Evolutionary conservation across 1,140 invertebrate genomes (phyloP).

Genomic region (Zaprionus kolodkinae): DNA sequence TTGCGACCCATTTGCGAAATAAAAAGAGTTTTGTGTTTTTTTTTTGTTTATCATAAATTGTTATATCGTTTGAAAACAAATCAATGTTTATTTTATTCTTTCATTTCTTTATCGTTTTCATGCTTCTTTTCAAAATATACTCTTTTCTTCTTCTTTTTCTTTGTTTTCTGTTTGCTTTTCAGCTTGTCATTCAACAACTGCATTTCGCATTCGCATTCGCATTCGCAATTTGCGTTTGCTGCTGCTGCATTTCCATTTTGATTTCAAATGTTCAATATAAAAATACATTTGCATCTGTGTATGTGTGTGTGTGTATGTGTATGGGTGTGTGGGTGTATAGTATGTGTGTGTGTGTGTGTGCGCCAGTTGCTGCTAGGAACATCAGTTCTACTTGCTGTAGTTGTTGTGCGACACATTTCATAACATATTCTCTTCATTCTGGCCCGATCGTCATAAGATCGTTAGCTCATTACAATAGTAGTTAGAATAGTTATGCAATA

Average conservation of each 20-base stretch:
- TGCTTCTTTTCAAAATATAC: constrained; percentile 23
- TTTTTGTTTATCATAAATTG: constrained; percentile 44
- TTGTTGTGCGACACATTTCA: constrained; percentile 24
- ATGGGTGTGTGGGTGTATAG: constrained; percentile 34
- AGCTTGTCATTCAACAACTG: constrained; percentile 28
- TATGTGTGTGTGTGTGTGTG: constrained; percentile 33
- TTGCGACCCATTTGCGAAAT: constrained; percentile 16
- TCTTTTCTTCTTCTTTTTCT: constrained; percentile 17
- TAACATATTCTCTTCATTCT: constrained; percentile 11
- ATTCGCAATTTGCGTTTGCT: constrained; percentile 11
- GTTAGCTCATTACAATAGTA: constrained; percentile 45
- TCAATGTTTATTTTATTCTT: constrained; percentile 67
- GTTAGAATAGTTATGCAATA: constrained; percentile 39
- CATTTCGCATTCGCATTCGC: constrained; percentile 5
- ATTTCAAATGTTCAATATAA: constrained; percentile 43
- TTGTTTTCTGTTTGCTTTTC: constrained; percentile 17
- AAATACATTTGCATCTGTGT: constrained; percentile 44
- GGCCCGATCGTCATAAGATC: background rate
- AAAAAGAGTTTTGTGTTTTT: constrained; percentile 38
- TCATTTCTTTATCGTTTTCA: constrained; percentile 21
- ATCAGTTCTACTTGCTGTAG: constrained; percentile 55
- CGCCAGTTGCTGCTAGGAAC: constrained; percentile 65
- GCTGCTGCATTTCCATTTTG: constrained; percentile 18
- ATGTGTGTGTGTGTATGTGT: constrained; percentile 27
- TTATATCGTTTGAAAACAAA: constrained; percentile 63